These are phyloP conservation scores for Centropus unirufus DNA, from an alignment of 2,113 vertebrate species.

Conservation along the genomic window DNA sequence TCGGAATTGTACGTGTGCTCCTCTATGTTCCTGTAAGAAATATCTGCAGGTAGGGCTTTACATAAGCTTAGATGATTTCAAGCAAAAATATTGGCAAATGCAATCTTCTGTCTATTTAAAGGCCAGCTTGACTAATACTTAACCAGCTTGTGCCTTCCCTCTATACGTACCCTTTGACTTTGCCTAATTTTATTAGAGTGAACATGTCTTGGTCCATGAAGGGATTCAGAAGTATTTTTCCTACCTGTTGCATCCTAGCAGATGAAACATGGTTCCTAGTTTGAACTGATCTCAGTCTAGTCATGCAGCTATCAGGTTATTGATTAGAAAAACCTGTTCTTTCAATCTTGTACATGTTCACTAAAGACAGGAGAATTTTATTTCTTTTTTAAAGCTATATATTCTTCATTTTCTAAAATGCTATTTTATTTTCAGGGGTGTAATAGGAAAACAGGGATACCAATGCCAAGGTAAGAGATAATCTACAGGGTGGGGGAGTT, in stretches of 20 bases:
- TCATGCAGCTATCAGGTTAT: background rate
- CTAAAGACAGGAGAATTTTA: background rate
- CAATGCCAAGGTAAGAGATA: constrained; percentile 96
- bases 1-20: background rate
- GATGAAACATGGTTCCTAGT: background rate
- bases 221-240: background rate
- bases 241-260: background rate
- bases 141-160: background rate
- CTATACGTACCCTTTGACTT: background rate
- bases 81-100: background rate
- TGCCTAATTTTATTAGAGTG: background rate
- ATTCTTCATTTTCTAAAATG: constrained; percentile 15
- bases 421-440: constrained; percentile 87
- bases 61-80: background rate
- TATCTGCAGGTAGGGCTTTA: background rate
- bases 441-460: constrained; percentile 99
- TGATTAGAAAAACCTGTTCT: background rate
- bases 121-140: background rate
- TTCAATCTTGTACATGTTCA: background rate
- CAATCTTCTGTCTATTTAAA: background rate
- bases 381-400: background rate
- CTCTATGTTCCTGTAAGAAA: background rate
- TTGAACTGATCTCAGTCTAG: background rate
- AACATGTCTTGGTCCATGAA: background rate
- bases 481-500: background rate